Base-by-base conservation (phyloP, 2,113 vertebrate species). In the Ammodramus savannarum region DNA sequence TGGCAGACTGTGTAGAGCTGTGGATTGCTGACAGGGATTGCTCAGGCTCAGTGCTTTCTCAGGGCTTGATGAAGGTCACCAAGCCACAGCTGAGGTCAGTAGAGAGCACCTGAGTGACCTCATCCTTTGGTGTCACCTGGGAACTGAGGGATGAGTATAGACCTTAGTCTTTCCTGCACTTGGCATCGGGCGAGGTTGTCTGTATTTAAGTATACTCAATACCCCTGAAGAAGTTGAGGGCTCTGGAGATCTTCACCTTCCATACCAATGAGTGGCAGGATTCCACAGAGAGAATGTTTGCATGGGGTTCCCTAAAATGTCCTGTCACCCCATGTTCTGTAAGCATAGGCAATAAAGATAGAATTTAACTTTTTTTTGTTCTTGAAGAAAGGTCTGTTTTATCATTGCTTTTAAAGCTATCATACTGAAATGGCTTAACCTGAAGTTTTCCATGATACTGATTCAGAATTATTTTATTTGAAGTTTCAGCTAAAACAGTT, bases 401-500 rank as follows among this genome's bases (percentile, higher is more conserved):
- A 75, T 48, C 23, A 65, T 46, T 67, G 39, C 6, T 85, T 89
- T 82, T 44, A 85, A 79, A 89, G 48, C 15, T 65, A 27, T 74
- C 69, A 38, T 54, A 62, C 36, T 83, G 49, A 85, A 87, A 79
- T 76, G 22, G 17, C 62, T 85, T 68, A 94, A 79, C 62, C 58
- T 78, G 59, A 87, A 66, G n/a, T 85, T 91, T 94, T 93, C 75
- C 85, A 58, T 94, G 29, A 76, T 19, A 72, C 9, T 65, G 22
- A 36, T 90, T 83, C 82, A 76, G 67, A 79, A 82, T 58, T 4
- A 61, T 69, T 91, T 93, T 91, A 58, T 91, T 88, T 93, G 67
- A 93, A 88, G 29, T 87, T 91, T 76, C 67, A 83, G 67, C 63
- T 95, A 85, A 34, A 91, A 87, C 18, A 79, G 49, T 82, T 82